phyloP scores from a whole-genome alignment of 2,113 vertebrate species.

The Ploceus nigricollis region DNA sequence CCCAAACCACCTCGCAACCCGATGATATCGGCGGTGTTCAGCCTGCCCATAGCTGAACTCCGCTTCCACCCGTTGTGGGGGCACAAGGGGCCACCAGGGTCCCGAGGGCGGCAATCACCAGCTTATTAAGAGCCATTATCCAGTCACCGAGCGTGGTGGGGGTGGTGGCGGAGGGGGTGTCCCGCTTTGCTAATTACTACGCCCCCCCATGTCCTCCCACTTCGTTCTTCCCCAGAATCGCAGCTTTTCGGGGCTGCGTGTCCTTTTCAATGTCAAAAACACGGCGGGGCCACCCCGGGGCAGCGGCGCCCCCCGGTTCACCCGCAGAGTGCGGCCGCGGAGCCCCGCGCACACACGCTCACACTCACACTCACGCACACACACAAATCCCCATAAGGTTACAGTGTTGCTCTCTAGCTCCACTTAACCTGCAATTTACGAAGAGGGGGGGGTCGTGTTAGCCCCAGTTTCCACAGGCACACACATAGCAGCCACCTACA shows the following conservation, averaged over 20 bases:
- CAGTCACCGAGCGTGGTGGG: conserved; percentile 6
- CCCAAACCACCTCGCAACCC: background rate
- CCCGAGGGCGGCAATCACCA: background rate
- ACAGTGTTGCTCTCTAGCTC: background rate
- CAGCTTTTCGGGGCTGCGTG: conserved; percentile 29
- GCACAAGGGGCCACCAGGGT: background rate
- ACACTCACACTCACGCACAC: background rate
- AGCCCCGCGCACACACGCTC: background rate
- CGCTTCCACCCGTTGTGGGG: background rate
- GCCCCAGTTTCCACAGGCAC: background rate
- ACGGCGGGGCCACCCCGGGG: background rate
- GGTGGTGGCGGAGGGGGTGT: background rate
- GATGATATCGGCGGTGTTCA: background rate
- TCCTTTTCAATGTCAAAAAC: conserved; percentile 66
- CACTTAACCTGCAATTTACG: conserved; percentile 68
- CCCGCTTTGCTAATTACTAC: conserved; percentile 40
- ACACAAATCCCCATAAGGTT: background rate
- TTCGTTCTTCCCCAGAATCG: background rate
- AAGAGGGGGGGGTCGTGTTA: background rate
- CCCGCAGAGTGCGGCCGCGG: background rate
- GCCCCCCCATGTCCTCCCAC: background rate
- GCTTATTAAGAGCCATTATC: background rate
- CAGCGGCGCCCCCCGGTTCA: background rate
- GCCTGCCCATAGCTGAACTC: background rate
- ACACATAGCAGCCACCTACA: background rate